phyloP scores from a whole-genome alignment of 2,113 vertebrate genomes.

The Sander lucioperca region DNA sequence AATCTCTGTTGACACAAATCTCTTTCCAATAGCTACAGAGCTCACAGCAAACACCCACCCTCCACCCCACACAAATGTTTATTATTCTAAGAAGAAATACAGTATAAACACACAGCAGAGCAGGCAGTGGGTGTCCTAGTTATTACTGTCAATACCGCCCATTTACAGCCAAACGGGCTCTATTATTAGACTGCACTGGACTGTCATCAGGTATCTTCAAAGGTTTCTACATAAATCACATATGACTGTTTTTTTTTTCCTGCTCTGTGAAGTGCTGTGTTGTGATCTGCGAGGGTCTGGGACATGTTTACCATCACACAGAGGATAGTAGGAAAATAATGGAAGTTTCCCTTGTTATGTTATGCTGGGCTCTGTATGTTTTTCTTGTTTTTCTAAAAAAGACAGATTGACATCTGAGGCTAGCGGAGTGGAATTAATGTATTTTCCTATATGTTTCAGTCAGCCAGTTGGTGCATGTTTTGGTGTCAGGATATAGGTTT shows the following conservation, averaged over 20 bases:
- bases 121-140: constrained; percentile 69
- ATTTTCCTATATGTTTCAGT: constrained; percentile 55
- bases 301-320: constrained; percentile 48
- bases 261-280: constrained; percentile 25
- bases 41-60: constrained; percentile 47
- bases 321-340: constrained; percentile 56
- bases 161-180: constrained; percentile 65
- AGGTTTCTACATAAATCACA: constrained; percentile 60
- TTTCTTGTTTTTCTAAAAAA: constrained; percentile 40
- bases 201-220: constrained; percentile 77
- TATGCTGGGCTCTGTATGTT: constrained; percentile 11
- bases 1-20: constrained; percentile 53
- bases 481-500: constrained; percentile 44
- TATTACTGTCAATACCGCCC: constrained; percentile 76
- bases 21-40: constrained; percentile 33
- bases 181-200: constrained; percentile 75
- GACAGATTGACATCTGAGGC: constrained; percentile 38
- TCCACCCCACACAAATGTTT: constrained; percentile 62
- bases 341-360: constrained; percentile 68
- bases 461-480: constrained; percentile 1
- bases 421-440: constrained; percentile 21
- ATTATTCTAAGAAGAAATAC: constrained; percentile 68
- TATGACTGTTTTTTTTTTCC: constrained; percentile 25
- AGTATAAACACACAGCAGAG: constrained; percentile 63
- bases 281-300: constrained; percentile 43